A percentile compares a stretch with the other conserved stretches of the same genome.
These are phyloP conservation scores for Sebastes matsubarae DNA, from an alignment of 2,797 vertebrate genomes.

Conservation along the genomic window DNA sequence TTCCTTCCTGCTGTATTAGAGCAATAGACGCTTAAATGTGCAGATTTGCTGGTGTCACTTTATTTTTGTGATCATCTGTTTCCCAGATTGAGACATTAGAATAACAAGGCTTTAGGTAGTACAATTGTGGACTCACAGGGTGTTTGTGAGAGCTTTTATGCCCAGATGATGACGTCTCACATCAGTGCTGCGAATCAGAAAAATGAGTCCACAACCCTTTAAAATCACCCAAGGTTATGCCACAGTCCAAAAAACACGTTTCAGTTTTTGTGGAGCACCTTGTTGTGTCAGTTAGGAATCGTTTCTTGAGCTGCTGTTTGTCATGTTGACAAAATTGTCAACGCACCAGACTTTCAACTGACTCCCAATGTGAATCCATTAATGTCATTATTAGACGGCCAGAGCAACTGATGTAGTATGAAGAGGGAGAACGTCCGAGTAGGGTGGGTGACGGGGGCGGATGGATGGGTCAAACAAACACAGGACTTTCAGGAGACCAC, in stretches of 20 bases:
- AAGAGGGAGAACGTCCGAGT: no score
- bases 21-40: neutral
- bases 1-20: neutral
- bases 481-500: no score
- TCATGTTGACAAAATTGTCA: neutral
- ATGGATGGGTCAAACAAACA: no score
- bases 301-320: neutral
- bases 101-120: neutral
- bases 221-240: neutral
- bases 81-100: neutral
- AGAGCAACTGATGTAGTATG: no score
- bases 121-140: neutral
- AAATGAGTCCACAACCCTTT: neutral
- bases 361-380: no score
- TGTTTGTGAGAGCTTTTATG: neutral
- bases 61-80: neutral
- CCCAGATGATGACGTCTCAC: neutral
- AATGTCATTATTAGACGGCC: no score
- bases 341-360: neutral
- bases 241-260: neutral
- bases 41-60: neutral
- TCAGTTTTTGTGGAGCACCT: neutral
- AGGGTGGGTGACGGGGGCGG: no score
- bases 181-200: neutral
- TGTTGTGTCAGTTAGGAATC: neutral